A percentile compares a stretch with the other conserved stretches of the same genome.
These are phyloP conservation scores for Ophion ellenae DNA, from an alignment of 2,888 invertebrate genomes.

Conservation along the genomic window DNA sequence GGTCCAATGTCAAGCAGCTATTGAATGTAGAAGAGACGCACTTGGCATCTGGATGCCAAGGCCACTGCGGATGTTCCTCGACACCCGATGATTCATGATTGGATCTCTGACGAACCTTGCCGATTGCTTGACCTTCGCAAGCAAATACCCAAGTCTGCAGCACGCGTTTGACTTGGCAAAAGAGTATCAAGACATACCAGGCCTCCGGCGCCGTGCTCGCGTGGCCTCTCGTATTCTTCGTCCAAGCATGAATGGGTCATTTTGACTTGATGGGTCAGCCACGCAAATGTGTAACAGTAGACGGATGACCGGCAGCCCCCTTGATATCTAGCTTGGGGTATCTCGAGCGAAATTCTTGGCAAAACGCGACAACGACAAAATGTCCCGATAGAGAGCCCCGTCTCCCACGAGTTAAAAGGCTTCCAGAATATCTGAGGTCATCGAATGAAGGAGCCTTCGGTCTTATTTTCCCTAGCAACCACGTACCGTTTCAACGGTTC, in stretches of 20 bases:
- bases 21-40: too few species aligned
- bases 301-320: not conserved
- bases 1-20: not conserved
- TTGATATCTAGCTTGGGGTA: not conserved
- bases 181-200: not conserved
- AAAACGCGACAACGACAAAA: conserved; percentile 1
- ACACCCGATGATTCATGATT: not conserved
- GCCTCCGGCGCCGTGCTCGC: not conserved
- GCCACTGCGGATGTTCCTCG: not conserved
- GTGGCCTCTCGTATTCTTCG: conserved; percentile 2
- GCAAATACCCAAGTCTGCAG: not conserved
- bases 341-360: conserved; percentile 10
- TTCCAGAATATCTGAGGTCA: not conserved
- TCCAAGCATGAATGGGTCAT: conserved; percentile 12
- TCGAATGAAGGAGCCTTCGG: not conserved
- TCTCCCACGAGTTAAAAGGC: conserved; percentile 8
- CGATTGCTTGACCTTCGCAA: not conserved
- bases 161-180: not conserved
- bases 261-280: conserved; percentile 8
- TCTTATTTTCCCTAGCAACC: not conserved
- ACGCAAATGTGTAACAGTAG: conserved; percentile 23
- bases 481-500: conserved; percentile 12
- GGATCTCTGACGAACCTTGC: not conserved
- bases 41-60: not conserved
- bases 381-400: not conserved